Evolutionary conservation across 2,888 invertebrate species (phyloP).

Genomic region (Herminia tarsipennalis): DNA sequence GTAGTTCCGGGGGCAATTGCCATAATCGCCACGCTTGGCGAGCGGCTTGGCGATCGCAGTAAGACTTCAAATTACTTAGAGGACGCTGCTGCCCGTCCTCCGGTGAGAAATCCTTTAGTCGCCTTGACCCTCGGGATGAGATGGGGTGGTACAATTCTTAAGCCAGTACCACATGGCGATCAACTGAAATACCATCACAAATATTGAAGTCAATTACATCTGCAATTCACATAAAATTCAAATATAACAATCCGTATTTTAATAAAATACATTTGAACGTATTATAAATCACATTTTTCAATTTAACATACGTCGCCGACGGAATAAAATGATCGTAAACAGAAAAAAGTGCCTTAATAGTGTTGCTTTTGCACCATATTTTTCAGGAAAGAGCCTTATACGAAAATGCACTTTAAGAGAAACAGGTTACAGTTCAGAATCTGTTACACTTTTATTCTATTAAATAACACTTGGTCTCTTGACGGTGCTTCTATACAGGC

Average conservation of each 20-base stretch:
- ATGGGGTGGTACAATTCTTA: too few relatives aligned
- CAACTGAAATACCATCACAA: too few relatives aligned
- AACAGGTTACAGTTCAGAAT: constrained; percentile 9
- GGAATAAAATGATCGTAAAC: constrained; percentile 26
- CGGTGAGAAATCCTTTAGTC: too few relatives aligned
- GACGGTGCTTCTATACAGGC: constrained; percentile 15
- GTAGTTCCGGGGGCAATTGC: too few relatives aligned
- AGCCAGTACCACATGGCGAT: too few relatives aligned
- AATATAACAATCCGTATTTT: neutral
- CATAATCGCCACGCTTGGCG: too few relatives aligned
- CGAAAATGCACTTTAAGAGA: constrained; percentile 1
- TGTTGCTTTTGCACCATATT: constrained; percentile 28
- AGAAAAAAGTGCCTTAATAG: constrained; percentile 26
- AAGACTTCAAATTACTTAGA: too few relatives aligned
- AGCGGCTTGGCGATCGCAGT: too few relatives aligned
- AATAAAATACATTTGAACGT: constrained; percentile 2
- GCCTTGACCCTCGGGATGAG: too few relatives aligned
- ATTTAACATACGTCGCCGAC: constrained; percentile 25
- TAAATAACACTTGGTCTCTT: constrained; percentile 31
- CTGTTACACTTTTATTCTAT: constrained; percentile 4
- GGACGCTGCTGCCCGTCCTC: too few relatives aligned
- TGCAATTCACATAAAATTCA: neutral
- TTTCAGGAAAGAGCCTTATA: constrained; percentile 12
- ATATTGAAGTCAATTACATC: neutral
- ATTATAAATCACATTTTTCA: constrained; percentile 36